These are phyloP conservation scores for Rhodeus uyekii DNA, from an alignment of 2,797 vertebrate genomes.

Conservation along the genomic window DNA sequence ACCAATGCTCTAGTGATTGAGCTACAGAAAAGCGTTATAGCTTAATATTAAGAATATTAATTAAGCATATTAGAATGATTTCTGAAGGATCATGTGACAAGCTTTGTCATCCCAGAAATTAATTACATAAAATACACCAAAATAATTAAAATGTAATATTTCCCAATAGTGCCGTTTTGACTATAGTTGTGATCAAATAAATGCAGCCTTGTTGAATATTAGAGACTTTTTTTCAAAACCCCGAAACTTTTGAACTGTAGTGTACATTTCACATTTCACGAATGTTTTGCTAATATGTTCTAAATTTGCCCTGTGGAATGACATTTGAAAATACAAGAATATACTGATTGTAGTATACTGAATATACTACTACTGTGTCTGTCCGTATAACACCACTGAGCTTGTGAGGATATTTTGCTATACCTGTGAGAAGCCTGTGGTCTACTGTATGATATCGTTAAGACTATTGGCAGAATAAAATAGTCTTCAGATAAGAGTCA, in stretches of 20 bases:
- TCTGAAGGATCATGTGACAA: neutral
- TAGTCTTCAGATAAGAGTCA: conserved; percentile 31
- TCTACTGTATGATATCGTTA: conserved; percentile 64
- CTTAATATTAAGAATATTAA: too few relatives aligned
- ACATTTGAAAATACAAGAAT: conserved; percentile 3
- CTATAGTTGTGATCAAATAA: neutral
- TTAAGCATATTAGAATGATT: neutral
- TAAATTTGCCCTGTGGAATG: conserved; percentile 11
- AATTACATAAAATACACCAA: neutral
- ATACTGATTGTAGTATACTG: conserved; percentile 20
- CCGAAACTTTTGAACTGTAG: neutral
- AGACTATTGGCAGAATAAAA: conserved; percentile 66
- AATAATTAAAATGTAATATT: neutral
- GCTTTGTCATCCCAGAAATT: neutral
- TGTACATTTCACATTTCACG: neutral
- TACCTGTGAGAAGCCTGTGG: conserved; percentile 69
- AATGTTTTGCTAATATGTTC: neutral
- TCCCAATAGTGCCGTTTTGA: neutral
- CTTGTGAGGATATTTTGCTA: conserved; percentile 76
- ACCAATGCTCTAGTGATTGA: too few relatives aligned
- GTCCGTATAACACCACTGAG: conserved; percentile 52
- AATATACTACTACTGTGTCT: conserved; percentile 11
- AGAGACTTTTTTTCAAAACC: neutral
- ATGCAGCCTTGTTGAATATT: neutral
- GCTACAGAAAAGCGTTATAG: too few relatives aligned